A percentile compares a stretch with the other conserved stretches of the same genome.
Conservation (phyloP, 2,888 invertebrate genomes). For the Brenthis daphne region DNA sequence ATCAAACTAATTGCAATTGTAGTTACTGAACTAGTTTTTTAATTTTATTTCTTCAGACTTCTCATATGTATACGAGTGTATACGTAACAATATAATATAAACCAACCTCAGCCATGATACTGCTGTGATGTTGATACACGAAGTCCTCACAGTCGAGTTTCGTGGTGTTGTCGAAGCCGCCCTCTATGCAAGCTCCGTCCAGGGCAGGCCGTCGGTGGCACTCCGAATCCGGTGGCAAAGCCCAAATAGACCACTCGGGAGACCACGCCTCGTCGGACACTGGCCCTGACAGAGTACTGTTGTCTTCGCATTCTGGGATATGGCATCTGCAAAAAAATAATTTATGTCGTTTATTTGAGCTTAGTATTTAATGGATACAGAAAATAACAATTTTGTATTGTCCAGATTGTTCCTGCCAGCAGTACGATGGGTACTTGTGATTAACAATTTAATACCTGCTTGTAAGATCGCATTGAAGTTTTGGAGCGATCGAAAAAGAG, state of each 20-base stretch:
- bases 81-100: not conserved
- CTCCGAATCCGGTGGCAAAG: slow-evolving; percentile 54
- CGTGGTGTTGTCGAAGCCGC: slow-evolving; percentile 63
- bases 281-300: slow-evolving; percentile 46
- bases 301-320: slow-evolving; percentile 78
- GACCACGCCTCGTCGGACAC: slow-evolving; percentile 47
- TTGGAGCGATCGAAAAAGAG: too few relatives aligned
- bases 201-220: slow-evolving; percentile 55
- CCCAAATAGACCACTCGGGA: slow-evolving; percentile 55
- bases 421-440: too few relatives aligned
- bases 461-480: too few relatives aligned
- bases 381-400: too few relatives aligned
- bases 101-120: slow-evolving; percentile 80
- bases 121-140: slow-evolving; percentile 73
- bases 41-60: too few relatives aligned
- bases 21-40: too few relatives aligned
- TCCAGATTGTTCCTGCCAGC: too few relatives aligned
- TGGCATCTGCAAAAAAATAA: slow-evolving; percentile 61
- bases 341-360: too few relatives aligned
- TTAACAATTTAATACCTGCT: too few relatives aligned
- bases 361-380: too few relatives aligned
- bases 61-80: too few relatives aligned
- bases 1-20: too few relatives aligned
- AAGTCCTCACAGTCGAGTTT: slow-evolving; percentile 62
- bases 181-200: slow-evolving; percentile 52